Base-by-base conservation (phyloP, 2,888 invertebrate genomes). In the Ectemnius lituratus region DNA sequence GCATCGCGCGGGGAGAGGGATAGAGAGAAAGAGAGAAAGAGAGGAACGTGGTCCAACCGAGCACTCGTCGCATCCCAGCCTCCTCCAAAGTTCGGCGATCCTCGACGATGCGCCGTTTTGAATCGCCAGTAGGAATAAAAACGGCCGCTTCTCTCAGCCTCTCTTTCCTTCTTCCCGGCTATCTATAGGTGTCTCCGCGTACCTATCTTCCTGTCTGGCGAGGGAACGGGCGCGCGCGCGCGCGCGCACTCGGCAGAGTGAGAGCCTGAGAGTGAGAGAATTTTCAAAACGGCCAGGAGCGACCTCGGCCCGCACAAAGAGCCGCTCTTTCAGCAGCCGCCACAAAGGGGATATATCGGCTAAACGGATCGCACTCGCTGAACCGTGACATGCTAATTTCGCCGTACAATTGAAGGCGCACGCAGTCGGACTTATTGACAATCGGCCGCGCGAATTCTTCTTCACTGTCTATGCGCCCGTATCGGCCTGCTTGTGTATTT, bases 111-210 rank as follows among this genome's bases (percentile, higher is more conserved):
- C 63, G 73, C 46, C 65, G 63, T 77, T 60, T 69, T 69, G 67
- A 69, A 71, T 71, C 65, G 62, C 70, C 37, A 56, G 16, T 16
- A 37, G 70, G 61, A 66, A 59, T 27, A 67, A 70, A 66, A 46
- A 63, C 20, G n/a, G 56, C 45, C 37, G 85, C 85, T 84, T 87
- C 86, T 86, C 87, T 85, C 82, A 77, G 67, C 75, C 84, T 87
- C 84, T 87, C 87, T 87, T 87, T 85, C 82, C 16, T 52, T 52
- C 52, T 52, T 11, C 16, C n/a, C 16, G 8, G 1, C 37, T 37
- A 37, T 37, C 37, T 37, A 37, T 37, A 37, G 37, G 37, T 37
- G 37, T 37, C 37, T 37, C 37, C 8, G 37, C 37, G 37, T 11
- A 2, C 11, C 37, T 37, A 37, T 37, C 37, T 8, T 1, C 0